phyloP scores from a whole-genome alignment of 2,797 vertebrate genomes.

The Hydrolagus colliei region DNA sequence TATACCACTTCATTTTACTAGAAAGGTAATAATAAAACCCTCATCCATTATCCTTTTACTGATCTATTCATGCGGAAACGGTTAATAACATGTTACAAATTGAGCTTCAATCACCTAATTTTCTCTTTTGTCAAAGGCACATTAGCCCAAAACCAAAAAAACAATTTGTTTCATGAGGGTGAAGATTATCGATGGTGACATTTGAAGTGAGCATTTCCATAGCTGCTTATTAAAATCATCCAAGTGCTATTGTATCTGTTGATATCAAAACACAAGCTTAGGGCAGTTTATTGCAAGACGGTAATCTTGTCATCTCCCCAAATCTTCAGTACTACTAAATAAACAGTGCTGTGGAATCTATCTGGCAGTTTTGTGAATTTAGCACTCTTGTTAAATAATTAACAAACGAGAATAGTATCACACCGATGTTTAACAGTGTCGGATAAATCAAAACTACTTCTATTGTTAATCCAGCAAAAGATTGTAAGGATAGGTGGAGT shows the following conservation, averaged over 20 bases:
- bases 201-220: constrained; percentile 65
- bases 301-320: constrained; percentile 68
- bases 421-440: background rate
- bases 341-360: background rate
- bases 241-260: constrained; percentile 62
- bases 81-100: constrained; percentile 99
- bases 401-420: background rate
- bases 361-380: background rate
- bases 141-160: constrained; percentile 64
- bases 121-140: constrained; percentile 71
- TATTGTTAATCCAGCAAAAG: background rate
- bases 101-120: constrained; percentile 98
- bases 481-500: background rate
- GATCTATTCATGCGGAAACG: constrained; percentile 93
- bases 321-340: background rate
- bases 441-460: background rate
- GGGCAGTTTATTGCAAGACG: constrained; percentile 58
- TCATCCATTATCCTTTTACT: constrained; percentile 97
- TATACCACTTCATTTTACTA: constrained; percentile 96
- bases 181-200: constrained; percentile 65
- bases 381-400: background rate
- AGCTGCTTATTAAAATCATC: constrained; percentile 67
- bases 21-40: constrained; percentile 98
- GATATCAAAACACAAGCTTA: constrained; percentile 67
- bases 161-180: constrained; percentile 67